These are phyloP conservation scores for Chloroclystis v-ata DNA, from an alignment of 2,888 invertebrate genomes.

Conservation along the genomic window DNA sequence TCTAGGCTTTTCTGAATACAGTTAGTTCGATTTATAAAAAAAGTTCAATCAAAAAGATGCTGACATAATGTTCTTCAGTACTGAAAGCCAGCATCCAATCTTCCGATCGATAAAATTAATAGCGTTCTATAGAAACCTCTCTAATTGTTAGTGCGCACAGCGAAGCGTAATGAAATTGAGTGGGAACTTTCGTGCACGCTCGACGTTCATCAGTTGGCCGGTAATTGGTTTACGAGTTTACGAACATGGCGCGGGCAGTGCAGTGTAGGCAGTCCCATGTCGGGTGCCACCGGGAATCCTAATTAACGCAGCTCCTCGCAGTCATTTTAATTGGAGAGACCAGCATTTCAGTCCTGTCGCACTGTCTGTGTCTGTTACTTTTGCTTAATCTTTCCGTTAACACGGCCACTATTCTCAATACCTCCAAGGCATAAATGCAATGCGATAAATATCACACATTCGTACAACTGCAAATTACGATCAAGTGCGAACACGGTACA, in stretches of 20 bases:
- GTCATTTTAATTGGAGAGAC: conserved; percentile 52
- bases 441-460: conserved; percentile 6
- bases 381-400: conserved; percentile 12
- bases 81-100: conserved; percentile 26
- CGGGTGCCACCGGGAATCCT: conserved; percentile 50
- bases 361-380: conserved; percentile 29
- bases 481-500: conserved; percentile 8
- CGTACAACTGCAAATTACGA: conserved; percentile 7
- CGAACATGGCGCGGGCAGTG: conserved; percentile 48
- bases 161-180: conserved; percentile 60
- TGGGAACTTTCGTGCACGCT: conserved; percentile 61
- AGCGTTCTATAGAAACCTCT: conserved; percentile 50
- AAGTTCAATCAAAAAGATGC: conserved; percentile 12
- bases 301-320: conserved; percentile 51
- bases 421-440: conserved; percentile 5
- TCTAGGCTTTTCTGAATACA: conserved; percentile 11
- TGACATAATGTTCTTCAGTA: conserved; percentile 11
- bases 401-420: conserved; percentile 8
- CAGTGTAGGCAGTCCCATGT: conserved; percentile 40
- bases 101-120: conserved; percentile 46
- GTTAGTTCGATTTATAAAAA: background rate
- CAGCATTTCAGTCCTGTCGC: conserved; percentile 43
- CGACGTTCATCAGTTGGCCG: conserved; percentile 59
- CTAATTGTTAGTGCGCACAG: conserved; percentile 55
- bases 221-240: conserved; percentile 66